Percentiles rank a stretch among this genome's conserved stretches.
Evolutionary conservation across 2,113 vertebrate species (phyloP).

Genomic region (Tetraodon nigroviridis): DNA sequence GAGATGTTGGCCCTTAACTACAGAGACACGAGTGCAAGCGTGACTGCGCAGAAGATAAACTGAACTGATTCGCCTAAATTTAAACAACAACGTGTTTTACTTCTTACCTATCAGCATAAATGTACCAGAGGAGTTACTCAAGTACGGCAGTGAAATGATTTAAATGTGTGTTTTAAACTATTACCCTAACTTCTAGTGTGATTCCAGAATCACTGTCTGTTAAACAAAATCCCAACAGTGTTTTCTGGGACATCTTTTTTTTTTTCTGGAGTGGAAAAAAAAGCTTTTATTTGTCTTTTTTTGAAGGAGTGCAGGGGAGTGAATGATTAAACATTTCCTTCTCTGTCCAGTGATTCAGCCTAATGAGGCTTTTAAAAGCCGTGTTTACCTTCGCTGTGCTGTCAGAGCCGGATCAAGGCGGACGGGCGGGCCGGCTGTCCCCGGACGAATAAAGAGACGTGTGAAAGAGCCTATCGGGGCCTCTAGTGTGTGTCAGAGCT

Average conservation of each 20-base stretch:
- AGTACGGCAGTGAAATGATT: too few species aligned
- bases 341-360: constrained; percentile 21
- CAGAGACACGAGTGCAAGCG: neutral
- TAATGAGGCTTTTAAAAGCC: constrained; percentile 52
- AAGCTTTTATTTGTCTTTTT: neutral
- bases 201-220: neutral
- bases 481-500: constrained; percentile 1
- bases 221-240: neutral
- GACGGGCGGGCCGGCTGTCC: constrained; percentile 39
- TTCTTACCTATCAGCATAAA: too few species aligned
- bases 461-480: constrained; percentile 42
- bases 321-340: constrained; percentile 43
- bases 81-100: too few species aligned
- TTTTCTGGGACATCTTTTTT: too few species aligned
- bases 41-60: too few species aligned
- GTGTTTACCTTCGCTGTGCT: constrained; percentile 46
- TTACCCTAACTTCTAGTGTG: too few species aligned
- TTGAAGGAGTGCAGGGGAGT: constrained; percentile 9
- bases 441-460: constrained; percentile 31
- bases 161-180: too few species aligned
- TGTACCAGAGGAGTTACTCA: too few species aligned
- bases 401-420: neutral
- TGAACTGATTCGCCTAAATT: too few species aligned
- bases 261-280: neutral
- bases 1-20: neutral